A percentile compares a stretch with the other conserved stretches of the same genome.
These are phyloP conservation scores for Ceratothoa steindachneri DNA, from an alignment of 2,888 invertebrate genomes.

Conservation along the genomic window DNA sequence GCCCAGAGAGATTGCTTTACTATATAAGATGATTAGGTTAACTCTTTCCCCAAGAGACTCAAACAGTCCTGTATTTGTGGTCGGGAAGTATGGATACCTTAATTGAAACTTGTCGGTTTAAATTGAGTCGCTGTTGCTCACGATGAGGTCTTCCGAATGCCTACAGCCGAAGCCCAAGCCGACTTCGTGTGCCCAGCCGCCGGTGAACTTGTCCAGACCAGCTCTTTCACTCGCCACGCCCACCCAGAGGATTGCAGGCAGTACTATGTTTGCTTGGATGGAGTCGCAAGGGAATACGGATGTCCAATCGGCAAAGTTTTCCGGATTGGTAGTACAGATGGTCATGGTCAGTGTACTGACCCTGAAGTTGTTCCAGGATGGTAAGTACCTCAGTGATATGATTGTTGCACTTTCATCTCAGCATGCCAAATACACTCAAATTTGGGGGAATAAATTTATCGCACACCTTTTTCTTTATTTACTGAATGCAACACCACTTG, in stretches of 20 bases:
- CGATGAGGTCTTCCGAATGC: too few species aligned
- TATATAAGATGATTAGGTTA: too few species aligned
- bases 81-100: too few species aligned
- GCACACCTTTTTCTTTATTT: neutral
- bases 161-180: too few species aligned
- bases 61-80: too few species aligned
- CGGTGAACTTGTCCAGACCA: constrained; percentile 69
- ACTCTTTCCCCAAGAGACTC: too few species aligned
- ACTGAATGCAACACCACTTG: neutral
- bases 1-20: too few species aligned
- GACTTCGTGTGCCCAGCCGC: constrained; percentile 79
- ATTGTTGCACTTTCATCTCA: neutral
- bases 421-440: neutral
- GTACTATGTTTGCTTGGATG: constrained; percentile 90
- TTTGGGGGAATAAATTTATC: neutral
- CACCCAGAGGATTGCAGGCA: constrained; percentile 86
- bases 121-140: too few species aligned
- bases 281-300: constrained; percentile 85
- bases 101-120: too few species aligned
- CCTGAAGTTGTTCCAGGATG: constrained; percentile 94
- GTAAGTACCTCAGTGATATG: constrained; percentile 25
- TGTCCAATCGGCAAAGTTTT: constrained; percentile 94
- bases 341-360: constrained; percentile 87
- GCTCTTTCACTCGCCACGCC: constrained; percentile 88
- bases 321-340: constrained; percentile 86